These are phyloP conservation scores for Darevskia nairensis DNA, from an alignment of 2,797 vertebrate species.

Conservation along the genomic window DNA sequence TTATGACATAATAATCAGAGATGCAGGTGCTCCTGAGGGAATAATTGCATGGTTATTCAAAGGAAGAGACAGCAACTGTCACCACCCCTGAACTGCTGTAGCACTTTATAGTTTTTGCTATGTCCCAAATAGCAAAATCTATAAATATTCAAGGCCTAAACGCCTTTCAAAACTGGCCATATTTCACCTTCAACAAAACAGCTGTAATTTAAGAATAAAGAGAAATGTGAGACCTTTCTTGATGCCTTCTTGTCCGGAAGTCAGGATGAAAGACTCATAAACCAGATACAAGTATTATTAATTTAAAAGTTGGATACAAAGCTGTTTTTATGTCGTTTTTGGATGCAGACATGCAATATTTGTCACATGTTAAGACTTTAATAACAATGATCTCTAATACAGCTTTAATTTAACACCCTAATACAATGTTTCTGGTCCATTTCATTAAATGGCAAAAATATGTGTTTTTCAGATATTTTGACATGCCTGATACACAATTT, in stretches of 20 bases:
- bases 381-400: not conserved
- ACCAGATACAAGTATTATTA: not conserved
- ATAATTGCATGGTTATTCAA: not conserved
- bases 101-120: too few species aligned
- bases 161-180: not conserved
- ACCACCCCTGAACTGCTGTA: not conserved
- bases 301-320: not conserved
- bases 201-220: not conserved
- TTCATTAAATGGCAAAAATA: not conserved
- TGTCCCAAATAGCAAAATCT: too few species aligned
- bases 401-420: not conserved
- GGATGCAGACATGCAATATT: not conserved
- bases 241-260: too few species aligned
- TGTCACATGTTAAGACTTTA: not conserved
- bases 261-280: not conserved
- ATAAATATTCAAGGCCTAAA: too few species aligned
- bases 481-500: constrained; percentile 46
- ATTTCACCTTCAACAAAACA: not conserved
- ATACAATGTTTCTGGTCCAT: fast-evolving
- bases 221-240: not conserved
- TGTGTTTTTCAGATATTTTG: constrained; percentile 69
- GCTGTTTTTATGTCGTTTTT: not conserved
- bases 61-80: not conserved
- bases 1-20: not conserved
- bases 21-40: not conserved